Base-by-base conservation (phyloP, 2,888 invertebrate genomes). In the Tachina grossa region DNA sequence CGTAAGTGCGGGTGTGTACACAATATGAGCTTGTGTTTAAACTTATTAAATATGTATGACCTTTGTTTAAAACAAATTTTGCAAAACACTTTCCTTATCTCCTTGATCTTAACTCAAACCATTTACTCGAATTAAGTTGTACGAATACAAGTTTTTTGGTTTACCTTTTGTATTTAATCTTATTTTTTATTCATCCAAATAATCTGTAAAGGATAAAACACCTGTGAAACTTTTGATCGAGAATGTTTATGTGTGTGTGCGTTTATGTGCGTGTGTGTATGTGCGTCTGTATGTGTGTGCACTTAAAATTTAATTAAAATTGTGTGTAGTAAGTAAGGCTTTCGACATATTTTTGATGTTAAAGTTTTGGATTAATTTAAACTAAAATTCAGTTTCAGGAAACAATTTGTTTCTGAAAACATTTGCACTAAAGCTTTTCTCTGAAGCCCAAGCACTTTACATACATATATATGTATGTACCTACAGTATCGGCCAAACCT, bases 41-140 rank as follows among this genome's bases (percentile, higher is more conserved):
- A 69, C 79, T 69, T 82, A 75, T 82, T 69, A 85, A 82, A 71
- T 78, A 77, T 81, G 81, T 63, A 82, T 11, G 63, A 71, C 47
- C 57, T 78, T 85, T 79, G 69, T 4, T 53, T 45, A 31, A 49
- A 78, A 53, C 49, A 61, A 78, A 31, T 31, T 71, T 51, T 39
- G 6, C 51, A 57, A 49, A 78, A 66, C 41, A 72, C 47, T 72
- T 63, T 39, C 43, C n/a, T 47, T 31, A 9, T 1, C n/a, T 22
- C 6, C 51, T n/a, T 10, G 14, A 55, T 47, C n/a, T 39, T 9
- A 31, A 39, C 9, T 41, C 22, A 8, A 49, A 22, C 9, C 51
- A 78, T 69, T 69, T 61, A 53, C 61, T 31, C 41, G 13, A 51
- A 41, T 51, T 22, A 22, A 69, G 4, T 49, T 51, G 22, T 71